phyloP scores from a whole-genome alignment of 2,888 invertebrate species.

The Anthophora plumipes region DNA sequence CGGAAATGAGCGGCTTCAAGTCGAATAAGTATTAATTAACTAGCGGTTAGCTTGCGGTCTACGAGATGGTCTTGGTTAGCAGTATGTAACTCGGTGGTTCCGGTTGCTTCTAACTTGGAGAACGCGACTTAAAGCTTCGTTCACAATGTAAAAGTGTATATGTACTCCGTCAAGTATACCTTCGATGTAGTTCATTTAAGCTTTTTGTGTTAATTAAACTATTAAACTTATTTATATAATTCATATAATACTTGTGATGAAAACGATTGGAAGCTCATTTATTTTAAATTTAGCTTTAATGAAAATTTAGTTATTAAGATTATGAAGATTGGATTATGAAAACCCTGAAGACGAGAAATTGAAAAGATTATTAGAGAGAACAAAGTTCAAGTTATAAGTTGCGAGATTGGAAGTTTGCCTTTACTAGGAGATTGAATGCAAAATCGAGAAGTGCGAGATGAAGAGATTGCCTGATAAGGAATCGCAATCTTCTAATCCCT shows the following conservation, averaged over 20 bases:
- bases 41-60: conserved; percentile 57
- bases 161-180: too few species aligned
- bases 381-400: neutral
- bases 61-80: conserved; percentile 7
- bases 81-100: conserved; percentile 21
- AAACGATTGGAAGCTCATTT: too few species aligned
- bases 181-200: too few species aligned
- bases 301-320: too few species aligned
- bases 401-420: neutral
- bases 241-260: too few species aligned
- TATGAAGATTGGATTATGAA: too few species aligned
- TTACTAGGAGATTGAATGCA: neutral
- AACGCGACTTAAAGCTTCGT: neutral
- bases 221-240: too few species aligned
- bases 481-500: neutral
- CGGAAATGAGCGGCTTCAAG: conserved; percentile 50
- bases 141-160: neutral
- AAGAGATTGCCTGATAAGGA: neutral
- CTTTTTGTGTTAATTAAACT: too few species aligned
- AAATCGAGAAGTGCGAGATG: neutral
- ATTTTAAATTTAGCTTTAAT: too few species aligned
- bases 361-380: neutral
- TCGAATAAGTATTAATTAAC: conserved; percentile 68
- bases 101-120: neutral
- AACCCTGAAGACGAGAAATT: neutral